Percentiles rank a stretch among this genome's conserved stretches.
These are phyloP conservation scores for Haemorhous mexicanus DNA, from an alignment of 2,113 vertebrate genomes.

Conservation along the genomic window DNA sequence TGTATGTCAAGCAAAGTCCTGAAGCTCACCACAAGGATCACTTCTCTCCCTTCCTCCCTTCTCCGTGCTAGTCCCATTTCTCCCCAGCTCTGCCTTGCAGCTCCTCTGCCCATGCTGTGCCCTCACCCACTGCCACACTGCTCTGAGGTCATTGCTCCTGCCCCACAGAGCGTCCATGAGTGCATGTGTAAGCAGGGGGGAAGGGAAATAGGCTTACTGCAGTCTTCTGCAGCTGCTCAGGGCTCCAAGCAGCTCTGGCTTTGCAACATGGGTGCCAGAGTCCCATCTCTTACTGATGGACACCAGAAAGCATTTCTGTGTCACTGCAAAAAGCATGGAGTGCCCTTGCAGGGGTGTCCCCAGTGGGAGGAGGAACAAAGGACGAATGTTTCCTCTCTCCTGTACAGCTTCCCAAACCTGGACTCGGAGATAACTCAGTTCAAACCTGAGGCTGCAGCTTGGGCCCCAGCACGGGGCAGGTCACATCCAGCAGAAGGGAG, in stretches of 20 bases:
- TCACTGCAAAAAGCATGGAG: neutral
- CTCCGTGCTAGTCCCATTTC: neutral
- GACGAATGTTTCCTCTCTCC: neutral
- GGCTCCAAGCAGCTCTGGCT: neutral
- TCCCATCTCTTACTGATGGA: rapidly evolving
- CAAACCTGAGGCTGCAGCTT: neutral
- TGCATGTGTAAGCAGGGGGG: neutral
- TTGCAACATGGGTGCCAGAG: rapidly evolving
- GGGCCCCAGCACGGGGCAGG: neutral
- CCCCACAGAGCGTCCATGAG: rapidly evolving
- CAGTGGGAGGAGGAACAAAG: rapidly evolving
- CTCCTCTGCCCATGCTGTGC: neutral
- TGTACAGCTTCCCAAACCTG: neutral
- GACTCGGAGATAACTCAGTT: neutral
- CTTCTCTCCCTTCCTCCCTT: neutral
- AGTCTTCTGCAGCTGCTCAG: neutral
- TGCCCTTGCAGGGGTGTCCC: neutral
- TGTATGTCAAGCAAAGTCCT: neutral
- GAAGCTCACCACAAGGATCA: neutral
- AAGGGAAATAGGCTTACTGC: neutral
- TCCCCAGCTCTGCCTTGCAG: rapidly evolving
- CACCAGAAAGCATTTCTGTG: neutral
- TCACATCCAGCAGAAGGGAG: neutral
- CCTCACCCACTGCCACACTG: neutral
- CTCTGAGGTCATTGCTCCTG: neutral